Evolutionary conservation across 1,140 invertebrate genomes (phyloP), one percentile per base, ranked within the genome.

Genomic region (Aphidius gifuensis): DNA sequence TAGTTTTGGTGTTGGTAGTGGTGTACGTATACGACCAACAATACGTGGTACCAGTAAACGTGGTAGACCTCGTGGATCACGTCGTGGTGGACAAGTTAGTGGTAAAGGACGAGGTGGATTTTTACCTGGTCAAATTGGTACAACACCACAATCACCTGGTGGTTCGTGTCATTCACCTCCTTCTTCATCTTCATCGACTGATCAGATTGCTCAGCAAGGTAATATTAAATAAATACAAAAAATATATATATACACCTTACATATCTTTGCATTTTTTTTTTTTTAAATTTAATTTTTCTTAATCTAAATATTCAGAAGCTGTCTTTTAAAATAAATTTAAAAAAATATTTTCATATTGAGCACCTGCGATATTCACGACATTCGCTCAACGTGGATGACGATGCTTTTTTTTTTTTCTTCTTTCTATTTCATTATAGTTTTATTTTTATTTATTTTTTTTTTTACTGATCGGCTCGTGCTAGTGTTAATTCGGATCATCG

Each of bases 21-120:
- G 76, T 38, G 73, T 79, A 39, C 73, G 85, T 65, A 80, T 84
- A 57, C 80, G 84, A 45, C 79, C 81, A 61, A 80, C 80, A 60
- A 79, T 81, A 53, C 81, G 88, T 38, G 87, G 88, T 16, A 82
- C 83, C 0, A 84, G 82, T 49, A 87, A 87, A 68, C 83, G 88
- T 9, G 88, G 88, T 1, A 80, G 88, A 64, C 88, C 88, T 47
- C 82, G 88, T 38, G 88, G 88, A 61, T 89, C 88, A 38, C 78
- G 87, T 9, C 77, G 85, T 62, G 68, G 74, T n/a, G 77, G 79
- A 4, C 74, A 76, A 9, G 61, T 78, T 42, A 78, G 72, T 5
- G 78, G 79, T 21, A 80, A 80, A 66, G 73, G 75, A 39, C 69
- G 70, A 47, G 78, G 69, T 16, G 62, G 71, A 32, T 16, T 77